phyloP scores from a whole-genome alignment of 2,888 invertebrate genomes.

The Habroteleia sp. region DNA sequence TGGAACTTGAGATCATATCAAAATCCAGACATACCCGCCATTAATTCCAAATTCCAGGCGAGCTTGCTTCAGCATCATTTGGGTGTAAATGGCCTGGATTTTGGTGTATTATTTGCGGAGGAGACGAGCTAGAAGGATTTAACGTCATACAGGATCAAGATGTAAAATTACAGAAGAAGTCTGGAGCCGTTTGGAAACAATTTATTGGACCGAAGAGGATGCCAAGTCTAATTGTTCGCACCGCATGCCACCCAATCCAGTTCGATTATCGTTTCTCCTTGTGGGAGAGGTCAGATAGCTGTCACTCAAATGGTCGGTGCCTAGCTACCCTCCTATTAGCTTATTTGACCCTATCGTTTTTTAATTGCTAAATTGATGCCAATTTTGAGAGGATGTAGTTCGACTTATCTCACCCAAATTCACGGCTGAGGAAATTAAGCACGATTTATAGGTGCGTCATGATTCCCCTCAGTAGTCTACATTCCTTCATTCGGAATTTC shows the following conservation, averaged over 20 bases:
- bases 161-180: conserved; percentile 50
- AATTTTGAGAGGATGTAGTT: conserved; percentile 73
- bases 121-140: conserved; percentile 6
- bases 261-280: conserved; percentile 64
- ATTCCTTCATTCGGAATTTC: conserved; percentile 25
- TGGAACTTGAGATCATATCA: conserved; percentile 27
- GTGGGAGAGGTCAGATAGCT: conserved; percentile 79
- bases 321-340: conserved; percentile 80
- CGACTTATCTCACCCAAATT: conserved; percentile 47
- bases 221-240: conserved; percentile 34
- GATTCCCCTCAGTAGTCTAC: conserved; percentile 48
- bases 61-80: not conserved
- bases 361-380: conserved; percentile 81
- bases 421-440: conserved; percentile 39
- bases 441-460: conserved; percentile 54
- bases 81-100: conserved; percentile 14
- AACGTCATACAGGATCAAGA: conserved; percentile 25
- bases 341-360: conserved; percentile 73
- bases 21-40: not conserved
- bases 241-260: conserved; percentile 45
- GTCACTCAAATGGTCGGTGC: conserved; percentile 79
- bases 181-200: conserved; percentile 32
- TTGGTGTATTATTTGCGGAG: not conserved
- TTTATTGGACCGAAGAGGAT: conserved; percentile 30
- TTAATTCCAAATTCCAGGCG: conserved; percentile 16